A percentile compares a stretch with the other conserved stretches of the same genome.
These are phyloP conservation scores for Pongo abelii DNA, from an alignment of 2,113 vertebrate species.

Conservation along the genomic window DNA sequence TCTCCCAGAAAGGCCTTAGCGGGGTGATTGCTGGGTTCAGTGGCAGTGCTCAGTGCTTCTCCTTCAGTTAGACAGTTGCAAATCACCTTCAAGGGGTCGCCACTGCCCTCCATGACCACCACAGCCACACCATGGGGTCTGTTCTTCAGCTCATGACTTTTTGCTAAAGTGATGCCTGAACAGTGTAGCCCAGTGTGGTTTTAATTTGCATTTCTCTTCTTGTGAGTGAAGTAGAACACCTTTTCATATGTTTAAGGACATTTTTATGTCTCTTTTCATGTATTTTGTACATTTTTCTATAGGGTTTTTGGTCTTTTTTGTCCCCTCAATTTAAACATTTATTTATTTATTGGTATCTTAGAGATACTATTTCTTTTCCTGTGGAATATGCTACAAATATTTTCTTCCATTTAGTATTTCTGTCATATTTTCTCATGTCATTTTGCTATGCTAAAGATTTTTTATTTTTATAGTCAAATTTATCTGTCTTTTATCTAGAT, in stretches of 20 bases:
- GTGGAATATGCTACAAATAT: background rate
- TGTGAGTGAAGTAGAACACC: background rate
- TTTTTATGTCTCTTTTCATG: background rate
- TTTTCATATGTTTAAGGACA: background rate
- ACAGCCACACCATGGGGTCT: background rate
- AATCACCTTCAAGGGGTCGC: background rate
- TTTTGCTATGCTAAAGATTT: conserved; percentile 4
- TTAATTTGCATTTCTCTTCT: background rate
- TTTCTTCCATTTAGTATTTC: background rate
- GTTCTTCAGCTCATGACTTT: background rate
- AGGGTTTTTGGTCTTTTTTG: background rate
- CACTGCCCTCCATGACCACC: background rate
- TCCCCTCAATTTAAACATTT: background rate
- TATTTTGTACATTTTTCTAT: background rate
- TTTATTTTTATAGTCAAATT: conserved; percentile 15
- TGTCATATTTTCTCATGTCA: background rate
- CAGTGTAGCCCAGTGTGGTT: background rate
- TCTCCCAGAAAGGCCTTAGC: background rate
- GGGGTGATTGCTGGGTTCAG: background rate
- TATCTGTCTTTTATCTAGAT: background rate
- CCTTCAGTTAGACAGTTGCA: background rate
- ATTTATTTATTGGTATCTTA: background rate
- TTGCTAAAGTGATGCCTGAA: background rate
- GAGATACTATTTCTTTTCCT: background rate
- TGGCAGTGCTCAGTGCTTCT: background rate